Conservation (phyloP, 2,888 invertebrate genomes). For the Incurvaria masculella region DNA sequence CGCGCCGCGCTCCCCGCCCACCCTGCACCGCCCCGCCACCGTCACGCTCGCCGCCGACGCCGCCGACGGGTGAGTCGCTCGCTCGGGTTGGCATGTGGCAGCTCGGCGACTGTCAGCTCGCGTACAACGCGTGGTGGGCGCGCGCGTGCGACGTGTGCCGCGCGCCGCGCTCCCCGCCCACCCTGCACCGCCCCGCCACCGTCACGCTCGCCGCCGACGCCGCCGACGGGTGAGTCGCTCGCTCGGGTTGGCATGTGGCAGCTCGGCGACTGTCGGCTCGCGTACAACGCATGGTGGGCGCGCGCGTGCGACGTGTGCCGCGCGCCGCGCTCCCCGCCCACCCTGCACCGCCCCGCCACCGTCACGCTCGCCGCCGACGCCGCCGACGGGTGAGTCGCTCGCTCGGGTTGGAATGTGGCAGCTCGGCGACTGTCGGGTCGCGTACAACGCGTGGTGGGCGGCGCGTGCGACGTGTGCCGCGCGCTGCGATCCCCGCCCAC, state of each 20-base stretch:
- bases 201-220: slow-evolving; percentile 63
- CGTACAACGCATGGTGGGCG: slow-evolving; percentile 73
- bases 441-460: slow-evolving; percentile 73
- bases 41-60: slow-evolving; percentile 63
- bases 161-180: slow-evolving; percentile 56
- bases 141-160: slow-evolving; percentile 81
- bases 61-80: slow-evolving; percentile 43
- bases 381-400: slow-evolving; percentile 25
- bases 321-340: slow-evolving; percentile 56
- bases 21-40: slow-evolving; percentile 52
- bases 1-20: slow-evolving; percentile 56
- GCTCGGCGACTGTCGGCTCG: slow-evolving; percentile 84
- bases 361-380: slow-evolving; percentile 63
- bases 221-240: slow-evolving; percentile 35
- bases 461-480: slow-evolving; percentile 80
- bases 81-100: slow-evolving; percentile 80
- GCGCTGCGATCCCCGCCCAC: slow-evolving; percentile 58
- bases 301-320: slow-evolving; percentile 81
- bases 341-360: slow-evolving; percentile 52
- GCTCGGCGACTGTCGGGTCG: slow-evolving; percentile 84
- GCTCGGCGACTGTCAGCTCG: slow-evolving; percentile 84
- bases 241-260: slow-evolving; percentile 94
- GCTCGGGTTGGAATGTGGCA: no score
- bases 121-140: slow-evolving; percentile 73
- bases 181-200: slow-evolving; percentile 52